Base-by-base conservation (phyloP, 2,797 vertebrate species). In the Falco peregrinus region DNA sequence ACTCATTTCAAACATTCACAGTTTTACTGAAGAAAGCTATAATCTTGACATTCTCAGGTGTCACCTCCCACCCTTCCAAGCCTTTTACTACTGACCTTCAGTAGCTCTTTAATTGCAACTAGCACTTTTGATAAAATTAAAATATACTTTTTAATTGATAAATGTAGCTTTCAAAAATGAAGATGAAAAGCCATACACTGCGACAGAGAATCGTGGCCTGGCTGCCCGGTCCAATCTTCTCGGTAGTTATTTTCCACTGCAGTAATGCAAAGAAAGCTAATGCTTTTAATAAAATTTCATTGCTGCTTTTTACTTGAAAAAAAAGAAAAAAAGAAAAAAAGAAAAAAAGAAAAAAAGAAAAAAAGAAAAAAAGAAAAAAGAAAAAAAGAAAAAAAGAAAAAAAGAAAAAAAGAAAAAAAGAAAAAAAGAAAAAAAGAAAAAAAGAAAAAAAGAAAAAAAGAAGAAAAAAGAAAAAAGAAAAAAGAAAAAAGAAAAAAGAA, bases 81-180 rank as follows among this genome's bases (percentile, higher is more conserved):
- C 56, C 39, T 82, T 85, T 95, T 84, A 88, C 69, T 92, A 18
- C 68, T 74, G 88, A 95, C 89, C 87, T 95, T 91, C 91, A 56
- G 64, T 59, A 57, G 78, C 76, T 96, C 89, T 84, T 90, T 87
- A 94, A 94, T 84, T 91, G 78, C 5, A 4, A 84, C 37, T 33
- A 86, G 87, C 50, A 65, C 67, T 89, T 69, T 48, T 92, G 71
- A 82, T 82, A 95, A 90, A 95, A 95, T 90, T 87, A 90, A 96
- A 95, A 94, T 77, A 93, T 43, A 83, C 68, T 69, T 79, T 91
- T 95, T 95, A 95, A 95, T 71, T 31, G 67, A 37, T 85, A 77
- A 80, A 64, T 69, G 71, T 70, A 81, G 65, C 22, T 85, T 93
- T 80, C 78, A 24, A 51, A 93, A 79, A 92, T 65, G 50, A 89